Evolutionary conservation across 1,140 invertebrate species (phyloP).

Genomic region (Cotesia vestalis): DNA sequence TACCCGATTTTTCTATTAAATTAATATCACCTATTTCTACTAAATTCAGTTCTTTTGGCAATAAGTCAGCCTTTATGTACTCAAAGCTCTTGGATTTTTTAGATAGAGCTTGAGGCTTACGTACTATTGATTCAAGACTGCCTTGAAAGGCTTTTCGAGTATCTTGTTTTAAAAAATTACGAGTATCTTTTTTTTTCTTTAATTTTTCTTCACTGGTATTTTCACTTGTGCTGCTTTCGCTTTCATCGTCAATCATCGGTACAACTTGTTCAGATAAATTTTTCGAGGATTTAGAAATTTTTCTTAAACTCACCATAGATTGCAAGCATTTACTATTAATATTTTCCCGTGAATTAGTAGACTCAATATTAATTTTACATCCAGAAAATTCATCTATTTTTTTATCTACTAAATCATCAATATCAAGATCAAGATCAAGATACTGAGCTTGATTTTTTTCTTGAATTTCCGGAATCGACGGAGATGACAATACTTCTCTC

Average conservation of each 20-base stretch:
- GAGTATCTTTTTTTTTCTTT: conserved; percentile 10
- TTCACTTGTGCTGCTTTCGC: conserved; percentile 19
- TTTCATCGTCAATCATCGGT: conserved; percentile 27
- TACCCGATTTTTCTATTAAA: conserved; percentile 20
- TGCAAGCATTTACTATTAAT: conserved; percentile 34
- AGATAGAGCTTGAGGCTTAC: conserved; percentile 45
- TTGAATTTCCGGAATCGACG: conserved; percentile 5
- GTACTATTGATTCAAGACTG: conserved; percentile 58
- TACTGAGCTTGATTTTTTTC: conserved; percentile 4
- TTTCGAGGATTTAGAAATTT: conserved; percentile 23
- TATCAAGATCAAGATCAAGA: neutral
- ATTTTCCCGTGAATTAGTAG: neutral
- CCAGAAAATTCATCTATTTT: neutral
- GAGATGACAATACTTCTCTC: neutral
- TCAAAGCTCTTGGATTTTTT: conserved; percentile 64
- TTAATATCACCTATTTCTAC: conserved; percentile 18
- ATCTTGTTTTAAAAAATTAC: neutral
- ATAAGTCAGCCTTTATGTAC: conserved; percentile 52
- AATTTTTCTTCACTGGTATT: conserved; percentile 19
- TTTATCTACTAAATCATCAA: neutral
- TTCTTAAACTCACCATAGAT: conserved; percentile 27
- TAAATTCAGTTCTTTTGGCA: conserved; percentile 29
- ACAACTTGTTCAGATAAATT: conserved; percentile 27
- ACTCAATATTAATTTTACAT: neutral
- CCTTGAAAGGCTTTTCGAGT: conserved; percentile 49